A percentile compares a stretch with the other conserved stretches of the same genome.
Evolutionary conservation across 2,888 invertebrate species (phyloP).

Genomic region (Chamaedrilus cognettii): DNA sequence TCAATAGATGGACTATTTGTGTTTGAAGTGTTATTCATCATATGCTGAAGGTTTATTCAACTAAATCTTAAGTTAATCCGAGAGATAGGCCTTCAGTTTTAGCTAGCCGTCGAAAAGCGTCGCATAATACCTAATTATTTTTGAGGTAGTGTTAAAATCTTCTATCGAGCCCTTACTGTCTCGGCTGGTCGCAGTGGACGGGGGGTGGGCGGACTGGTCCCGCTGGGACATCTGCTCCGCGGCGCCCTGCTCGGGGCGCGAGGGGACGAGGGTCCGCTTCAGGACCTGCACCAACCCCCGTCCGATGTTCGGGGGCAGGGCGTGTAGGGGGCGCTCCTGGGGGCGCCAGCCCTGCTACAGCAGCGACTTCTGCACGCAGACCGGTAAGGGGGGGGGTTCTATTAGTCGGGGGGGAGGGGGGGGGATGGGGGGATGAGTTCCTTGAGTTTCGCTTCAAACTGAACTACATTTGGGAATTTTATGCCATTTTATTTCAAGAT

Average conservation of each 20-base stretch:
- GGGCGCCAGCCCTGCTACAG: constrained; percentile 46
- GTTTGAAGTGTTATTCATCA: too few relatives aligned
- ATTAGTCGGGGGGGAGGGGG: too few relatives aligned
- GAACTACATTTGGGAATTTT: not conserved
- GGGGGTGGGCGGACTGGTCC: constrained; percentile 51
- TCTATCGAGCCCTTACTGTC: not conserved
- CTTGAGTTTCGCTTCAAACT: not conserved
- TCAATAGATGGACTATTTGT: too few relatives aligned
- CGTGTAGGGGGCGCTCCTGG: constrained; percentile 44
- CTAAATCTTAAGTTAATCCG: too few relatives aligned
- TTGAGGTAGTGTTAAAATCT: not conserved
- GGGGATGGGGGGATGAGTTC: too few relatives aligned
- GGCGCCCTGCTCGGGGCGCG: constrained; percentile 40
- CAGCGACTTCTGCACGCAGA: constrained; percentile 43
- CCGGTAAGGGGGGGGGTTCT: too few relatives aligned
- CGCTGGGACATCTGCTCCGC: constrained; percentile 48
- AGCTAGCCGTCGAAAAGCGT: too few relatives aligned
- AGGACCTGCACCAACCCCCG: constrained; percentile 51
- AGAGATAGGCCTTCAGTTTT: too few relatives aligned
- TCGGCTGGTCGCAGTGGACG: constrained; percentile 49
- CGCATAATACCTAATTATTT: too few relatives aligned
- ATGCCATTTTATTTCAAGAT: too few relatives aligned
- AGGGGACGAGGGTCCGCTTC: constrained; percentile 44
- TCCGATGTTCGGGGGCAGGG: constrained; percentile 46
- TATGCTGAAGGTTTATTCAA: too few relatives aligned